Evolutionary conservation across 2,113 vertebrate genomes (phyloP), one percentile per base, ranked within the genome.

Genomic region (Pseudorectes ferrugineus): DNA sequence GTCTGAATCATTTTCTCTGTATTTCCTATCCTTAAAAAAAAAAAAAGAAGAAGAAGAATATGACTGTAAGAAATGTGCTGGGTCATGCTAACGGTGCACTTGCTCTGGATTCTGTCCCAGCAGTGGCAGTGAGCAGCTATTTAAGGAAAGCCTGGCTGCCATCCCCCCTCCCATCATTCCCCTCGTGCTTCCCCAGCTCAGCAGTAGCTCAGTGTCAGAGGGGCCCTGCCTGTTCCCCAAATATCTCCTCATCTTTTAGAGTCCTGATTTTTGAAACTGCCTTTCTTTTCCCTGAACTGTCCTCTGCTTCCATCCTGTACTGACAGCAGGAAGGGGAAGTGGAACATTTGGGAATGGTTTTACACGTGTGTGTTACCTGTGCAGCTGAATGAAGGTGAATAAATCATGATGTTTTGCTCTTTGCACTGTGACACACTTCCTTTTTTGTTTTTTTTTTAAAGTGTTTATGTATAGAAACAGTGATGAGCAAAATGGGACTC

Each of bases 71-170:
- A n/a, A 31, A 8, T 5, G 13, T 68, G 62, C 25, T 28, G 42
- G 38, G 52, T 59, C 10, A 0, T 3, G 6, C 23, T 48, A 2
- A 5, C 0, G 0, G 23, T 55, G 45, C 24, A 0, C 38, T 43
- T 43, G 70, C 66, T 75, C 29, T 2, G 26, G 61, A 10, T 57
- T 66, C 55, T 45, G 25, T 43, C 55, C 33, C 35, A 22, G 65
- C 77, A 40, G 31, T 19, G 48, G 26, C 36, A 19, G 66, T 4
- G 66, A 79, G 58, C 16, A 79, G 54, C 58, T 93, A 2, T 72
- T 85, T 65, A 16, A 59, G 62, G 91, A 51, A n/a, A 51, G 48
- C 57, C 62, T 72, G 43, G 52, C 45, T 65, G 11, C 42, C 12
- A 1, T 14, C 54, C 48, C 46, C 45, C 2, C 4, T 3, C 45